Conservation (phyloP, 2,888 invertebrate species). For the Macroteleia sp. region DNA sequence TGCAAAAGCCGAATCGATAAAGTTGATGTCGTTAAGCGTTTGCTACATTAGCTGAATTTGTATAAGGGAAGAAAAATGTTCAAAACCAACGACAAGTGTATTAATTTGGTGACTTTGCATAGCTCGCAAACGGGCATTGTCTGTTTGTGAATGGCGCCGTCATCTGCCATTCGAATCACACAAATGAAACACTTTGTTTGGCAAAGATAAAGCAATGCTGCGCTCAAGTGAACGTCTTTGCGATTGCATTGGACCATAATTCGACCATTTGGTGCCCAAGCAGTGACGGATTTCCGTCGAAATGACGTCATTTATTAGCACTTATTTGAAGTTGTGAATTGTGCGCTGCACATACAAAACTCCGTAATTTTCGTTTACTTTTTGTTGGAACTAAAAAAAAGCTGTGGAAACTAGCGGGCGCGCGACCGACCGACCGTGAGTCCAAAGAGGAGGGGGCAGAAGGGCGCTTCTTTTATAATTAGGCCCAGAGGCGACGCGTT, state of each 20-base stretch:
- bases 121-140: conserved; percentile 32
- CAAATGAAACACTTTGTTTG: conserved; percentile 60
- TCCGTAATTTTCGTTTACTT: conserved; percentile 31
- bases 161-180: conserved; percentile 38
- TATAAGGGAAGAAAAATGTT: conserved; percentile 8
- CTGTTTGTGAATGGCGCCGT: conserved; percentile 35
- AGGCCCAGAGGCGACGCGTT: conserved; percentile 81
- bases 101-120: conserved; percentile 39
- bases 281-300: conserved; percentile 41
- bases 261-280: conserved; percentile 34
- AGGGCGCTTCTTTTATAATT: conserved; percentile 78
- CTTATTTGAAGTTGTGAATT: conserved; percentile 46
- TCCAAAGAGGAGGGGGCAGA: neutral
- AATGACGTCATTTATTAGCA: conserved; percentile 57
- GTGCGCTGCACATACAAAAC: conserved; percentile 31
- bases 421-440: neutral
- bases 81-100: conserved; percentile 35
- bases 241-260: conserved; percentile 40
- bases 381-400: conserved; percentile 33
- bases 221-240: conserved; percentile 51
- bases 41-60: neutral
- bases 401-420: neutral
- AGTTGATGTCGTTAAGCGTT: too few species aligned
- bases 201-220: conserved; percentile 52
- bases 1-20: too few species aligned